A percentile compares a stretch with the other conserved stretches of the same genome.
Conservation (phyloP, 2,888 invertebrate species). For the Pyrgus malvae region DNA sequence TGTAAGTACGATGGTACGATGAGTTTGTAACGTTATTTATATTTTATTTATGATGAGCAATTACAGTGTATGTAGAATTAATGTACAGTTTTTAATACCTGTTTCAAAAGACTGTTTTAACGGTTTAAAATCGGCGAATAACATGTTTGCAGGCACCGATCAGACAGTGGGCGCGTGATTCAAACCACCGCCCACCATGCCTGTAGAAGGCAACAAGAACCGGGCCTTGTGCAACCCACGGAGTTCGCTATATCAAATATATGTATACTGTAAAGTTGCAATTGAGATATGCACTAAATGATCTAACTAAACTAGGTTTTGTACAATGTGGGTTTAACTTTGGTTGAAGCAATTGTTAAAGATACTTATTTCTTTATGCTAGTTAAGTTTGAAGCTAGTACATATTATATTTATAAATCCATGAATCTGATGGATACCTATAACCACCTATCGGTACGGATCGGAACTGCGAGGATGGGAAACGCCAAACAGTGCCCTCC, state of each 20-base stretch:
- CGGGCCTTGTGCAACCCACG: conserved; percentile 58
- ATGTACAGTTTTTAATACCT: conserved; percentile 4
- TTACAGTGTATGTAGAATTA: too few species aligned
- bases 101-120: conserved; percentile 9
- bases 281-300: not conserved
- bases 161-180: conserved; percentile 65
- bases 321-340: not conserved
- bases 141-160: conserved; percentile 44
- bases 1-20: too few species aligned
- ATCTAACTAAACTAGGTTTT: not conserved
- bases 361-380: too few species aligned
- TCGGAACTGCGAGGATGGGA: too few species aligned
- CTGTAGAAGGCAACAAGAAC: conserved; percentile 51
- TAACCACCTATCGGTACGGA: too few species aligned
- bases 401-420: too few species aligned
- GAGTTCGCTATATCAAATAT: conserved; percentile 36
- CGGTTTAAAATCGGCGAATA: conserved; percentile 14
- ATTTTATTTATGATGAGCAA: too few species aligned
- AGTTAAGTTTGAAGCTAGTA: too few species aligned
- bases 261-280: conserved; percentile 1
- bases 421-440: too few species aligned
- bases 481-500: too few species aligned
- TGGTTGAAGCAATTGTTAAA: too few species aligned
- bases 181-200: conserved; percentile 57
- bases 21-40: too few species aligned